Conservation (phyloP, 2,797 vertebrate species). For the Rallus crepitans region DNA sequence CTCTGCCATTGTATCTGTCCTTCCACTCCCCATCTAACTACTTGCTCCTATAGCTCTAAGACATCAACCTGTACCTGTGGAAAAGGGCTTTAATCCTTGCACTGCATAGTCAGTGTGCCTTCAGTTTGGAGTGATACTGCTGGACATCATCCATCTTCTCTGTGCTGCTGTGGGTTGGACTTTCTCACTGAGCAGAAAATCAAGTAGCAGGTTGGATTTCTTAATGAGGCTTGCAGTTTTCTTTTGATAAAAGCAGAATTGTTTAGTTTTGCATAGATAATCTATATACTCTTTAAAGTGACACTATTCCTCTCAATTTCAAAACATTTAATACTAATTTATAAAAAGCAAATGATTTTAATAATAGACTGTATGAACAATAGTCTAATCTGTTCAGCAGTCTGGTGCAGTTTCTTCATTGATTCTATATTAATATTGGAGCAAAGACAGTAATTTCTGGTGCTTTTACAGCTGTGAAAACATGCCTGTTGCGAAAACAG, state of each 20-base stretch:
- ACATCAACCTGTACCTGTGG: not conserved
- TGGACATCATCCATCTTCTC: fast-evolving
- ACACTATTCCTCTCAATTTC: not conserved
- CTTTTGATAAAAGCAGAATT: not conserved
- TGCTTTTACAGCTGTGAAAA: constrained; percentile 81
- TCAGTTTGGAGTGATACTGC: not conserved
- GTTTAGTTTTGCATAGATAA: not conserved
- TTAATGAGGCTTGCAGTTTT: not conserved
- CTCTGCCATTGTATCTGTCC: not conserved
- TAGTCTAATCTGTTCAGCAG: constrained; percentile 54
- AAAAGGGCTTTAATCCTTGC: not conserved
- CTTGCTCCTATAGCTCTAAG: not conserved
- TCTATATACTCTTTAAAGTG: not conserved
- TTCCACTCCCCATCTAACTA: not conserved
- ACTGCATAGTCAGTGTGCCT: fast-evolving
- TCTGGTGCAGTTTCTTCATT: constrained; percentile 64
- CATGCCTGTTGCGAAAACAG: constrained; percentile 72
- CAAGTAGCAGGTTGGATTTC: not conserved
- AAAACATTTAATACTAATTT: not conserved
- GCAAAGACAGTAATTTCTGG: constrained; percentile 71
- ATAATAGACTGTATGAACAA: constrained; percentile 50
- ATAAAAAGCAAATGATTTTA: constrained; percentile 21
- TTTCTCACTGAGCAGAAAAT: not conserved
- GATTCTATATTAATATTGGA: constrained; percentile 78
- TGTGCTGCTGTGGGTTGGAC: not conserved